Percentiles rank a stretch among this genome's conserved stretches.
phyloP scores from a whole-genome alignment of 2,797 vertebrate species.

The Ataeniobius toweri region DNA sequence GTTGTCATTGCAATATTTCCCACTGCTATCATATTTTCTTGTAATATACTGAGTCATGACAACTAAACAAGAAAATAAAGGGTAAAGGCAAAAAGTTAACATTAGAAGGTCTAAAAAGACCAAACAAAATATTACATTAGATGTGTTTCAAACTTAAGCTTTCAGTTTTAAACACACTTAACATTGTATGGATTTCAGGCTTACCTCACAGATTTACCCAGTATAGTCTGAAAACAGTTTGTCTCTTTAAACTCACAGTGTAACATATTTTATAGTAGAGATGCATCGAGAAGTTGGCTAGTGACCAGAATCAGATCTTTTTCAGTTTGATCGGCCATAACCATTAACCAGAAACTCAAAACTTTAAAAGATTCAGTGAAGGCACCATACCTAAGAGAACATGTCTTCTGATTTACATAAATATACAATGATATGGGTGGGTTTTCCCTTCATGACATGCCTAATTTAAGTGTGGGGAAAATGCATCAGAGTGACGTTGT shows the following conservation, averaged over 20 bases:
- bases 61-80: constrained; percentile 24
- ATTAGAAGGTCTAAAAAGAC: constrained; percentile 49
- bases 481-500: neutral
- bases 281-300: too few relatives aligned
- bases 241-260: neutral
- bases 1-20: too few relatives aligned
- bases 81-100: constrained; percentile 28
- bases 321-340: too few relatives aligned
- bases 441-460: neutral
- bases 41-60: too few relatives aligned
- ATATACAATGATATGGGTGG: neutral
- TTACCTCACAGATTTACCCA: too few relatives aligned
- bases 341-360: too few relatives aligned
- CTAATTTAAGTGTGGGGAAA: neutral
- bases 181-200: too few relatives aligned
- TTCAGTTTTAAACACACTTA: constrained; percentile 34
- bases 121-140: constrained; percentile 31
- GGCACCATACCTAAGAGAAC: too few relatives aligned
- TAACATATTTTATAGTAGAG: constrained; percentile 23
- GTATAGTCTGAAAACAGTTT: too few relatives aligned
- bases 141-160: constrained; percentile 21
- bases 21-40: too few relatives aligned
- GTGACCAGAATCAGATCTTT: too few relatives aligned
- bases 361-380: too few relatives aligned
- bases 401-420: neutral